Evolutionary conservation across 2,113 vertebrate genomes (phyloP).

Genomic region (Uropsilus gracilis): DNA sequence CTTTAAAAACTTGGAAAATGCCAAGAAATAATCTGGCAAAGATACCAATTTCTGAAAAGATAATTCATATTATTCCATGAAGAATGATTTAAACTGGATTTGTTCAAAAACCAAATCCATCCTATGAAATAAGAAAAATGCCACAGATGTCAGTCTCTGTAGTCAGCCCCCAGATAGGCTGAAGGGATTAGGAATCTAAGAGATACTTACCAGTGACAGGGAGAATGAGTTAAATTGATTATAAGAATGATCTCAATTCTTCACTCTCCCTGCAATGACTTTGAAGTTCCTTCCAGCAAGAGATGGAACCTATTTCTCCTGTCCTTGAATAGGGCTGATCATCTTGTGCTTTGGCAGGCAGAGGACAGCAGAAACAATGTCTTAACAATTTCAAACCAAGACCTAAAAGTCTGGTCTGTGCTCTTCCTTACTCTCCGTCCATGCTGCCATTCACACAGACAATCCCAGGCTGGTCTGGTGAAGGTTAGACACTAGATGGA

Average conservation of each 20-base stretch:
- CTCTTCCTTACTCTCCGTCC: too few relatives aligned
- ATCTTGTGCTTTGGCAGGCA: not conserved
- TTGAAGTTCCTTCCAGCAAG: too few relatives aligned
- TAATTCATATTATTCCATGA: not conserved
- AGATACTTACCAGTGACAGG: not conserved
- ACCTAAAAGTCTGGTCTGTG: not conserved
- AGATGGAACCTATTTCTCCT: not conserved
- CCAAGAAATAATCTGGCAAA: constrained; percentile 7
- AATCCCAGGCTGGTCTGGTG: not conserved
- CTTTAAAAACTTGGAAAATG: not conserved
- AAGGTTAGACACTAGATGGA: not conserved
- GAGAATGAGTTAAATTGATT: not conserved
- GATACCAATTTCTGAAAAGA: not conserved
- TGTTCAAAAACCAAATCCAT: not conserved
- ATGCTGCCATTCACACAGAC: fast-evolving
- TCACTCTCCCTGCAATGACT: not conserved
- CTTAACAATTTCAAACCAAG: not conserved
- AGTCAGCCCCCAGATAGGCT: not conserved
- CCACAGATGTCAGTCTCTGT: not conserved
- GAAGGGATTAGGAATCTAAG: not conserved
- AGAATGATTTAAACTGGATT: not conserved
- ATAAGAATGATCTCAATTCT: not conserved
- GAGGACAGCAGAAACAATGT: fast-evolving
- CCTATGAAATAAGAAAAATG: not conserved
- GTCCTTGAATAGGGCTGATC: not conserved